phyloP scores from a whole-genome alignment of 2,113 vertebrate genomes.

The Triplophysa tibetana region DNA sequence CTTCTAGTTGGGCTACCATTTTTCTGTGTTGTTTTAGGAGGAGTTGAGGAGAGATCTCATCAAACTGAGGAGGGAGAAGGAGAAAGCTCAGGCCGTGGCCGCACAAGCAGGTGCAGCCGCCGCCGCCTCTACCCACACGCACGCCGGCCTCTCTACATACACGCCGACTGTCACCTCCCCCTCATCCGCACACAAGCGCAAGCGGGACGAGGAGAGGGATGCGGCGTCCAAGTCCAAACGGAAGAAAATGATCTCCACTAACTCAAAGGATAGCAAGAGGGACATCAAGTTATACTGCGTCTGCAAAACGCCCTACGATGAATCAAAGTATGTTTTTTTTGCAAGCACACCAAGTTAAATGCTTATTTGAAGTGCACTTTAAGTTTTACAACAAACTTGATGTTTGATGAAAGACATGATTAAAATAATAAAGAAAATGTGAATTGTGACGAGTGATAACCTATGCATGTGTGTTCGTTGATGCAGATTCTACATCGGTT shows the following conservation, averaged over 20 bases:
- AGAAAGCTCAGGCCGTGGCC: constrained; percentile 81
- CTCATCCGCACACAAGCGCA: constrained; percentile 83
- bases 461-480: not conserved
- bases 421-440: too few species aligned
- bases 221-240: constrained; percentile 88
- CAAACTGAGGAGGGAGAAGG: constrained; percentile 89
- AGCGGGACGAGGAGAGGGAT: constrained; percentile 85
- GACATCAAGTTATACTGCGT: constrained; percentile 98
- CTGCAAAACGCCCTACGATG: constrained; percentile 97
- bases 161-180: constrained; percentile 45
- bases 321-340: constrained; percentile 86
- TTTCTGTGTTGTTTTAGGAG: constrained; percentile 74
- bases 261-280: constrained; percentile 96
- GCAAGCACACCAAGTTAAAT: not conserved
- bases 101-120: constrained; percentile 68
- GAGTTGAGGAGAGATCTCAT: constrained; percentile 89
- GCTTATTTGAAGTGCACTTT: too few species aligned
- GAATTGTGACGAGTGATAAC: too few species aligned
- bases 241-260: constrained; percentile 97
- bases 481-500: constrained; percentile 98
- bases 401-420: not conserved
- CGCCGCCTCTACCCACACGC: constrained; percentile 62
- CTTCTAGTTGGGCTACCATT: not conserved
- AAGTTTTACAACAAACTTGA: not conserved
- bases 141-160: constrained; percentile 57